phyloP scores from a whole-genome alignment of 2,113 vertebrate species.

The Chaenogobius annularis region DNA sequence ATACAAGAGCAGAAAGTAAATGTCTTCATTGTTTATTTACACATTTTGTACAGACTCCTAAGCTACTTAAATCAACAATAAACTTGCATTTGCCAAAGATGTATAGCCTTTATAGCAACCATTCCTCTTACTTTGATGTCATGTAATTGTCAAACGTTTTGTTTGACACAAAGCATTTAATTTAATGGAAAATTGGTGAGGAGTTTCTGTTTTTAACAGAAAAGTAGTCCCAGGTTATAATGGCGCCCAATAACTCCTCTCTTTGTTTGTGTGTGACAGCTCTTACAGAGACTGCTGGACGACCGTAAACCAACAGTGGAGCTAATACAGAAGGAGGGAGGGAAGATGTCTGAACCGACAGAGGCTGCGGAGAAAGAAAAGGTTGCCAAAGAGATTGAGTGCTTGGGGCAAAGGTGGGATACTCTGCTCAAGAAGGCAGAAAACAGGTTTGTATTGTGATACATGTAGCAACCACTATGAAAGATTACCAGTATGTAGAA shows the following conservation, averaged over 20 bases:
- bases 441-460: conserved; percentile 79
- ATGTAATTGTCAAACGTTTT: conserved; percentile 41
- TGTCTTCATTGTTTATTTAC: not conserved
- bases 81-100: conserved; percentile 1
- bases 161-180: conserved; percentile 37
- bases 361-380: conserved; percentile 90
- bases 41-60: conserved; percentile 1
- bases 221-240: conserved; percentile 26
- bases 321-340: conserved; percentile 91
- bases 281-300: conserved; percentile 92
- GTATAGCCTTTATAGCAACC: conserved; percentile 13
- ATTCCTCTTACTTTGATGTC: conserved; percentile 53
- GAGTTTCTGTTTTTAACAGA: conserved; percentile 46
- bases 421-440: conserved; percentile 90
- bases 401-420: conserved; percentile 91
- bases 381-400: conserved; percentile 86
- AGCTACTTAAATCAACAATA: not conserved
- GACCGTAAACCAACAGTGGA: conserved; percentile 93
- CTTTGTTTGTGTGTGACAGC: conserved; percentile 75
- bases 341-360: conserved; percentile 88
- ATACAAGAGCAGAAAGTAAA: conserved; percentile 97
- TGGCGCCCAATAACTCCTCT: conserved; percentile 41
- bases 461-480: no score
- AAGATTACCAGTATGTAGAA: no score
- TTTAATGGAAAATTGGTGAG: conserved; percentile 41